Evolutionary conservation across 2,888 invertebrate genomes (phyloP).

Genomic region (Drosophila monieri): DNA sequence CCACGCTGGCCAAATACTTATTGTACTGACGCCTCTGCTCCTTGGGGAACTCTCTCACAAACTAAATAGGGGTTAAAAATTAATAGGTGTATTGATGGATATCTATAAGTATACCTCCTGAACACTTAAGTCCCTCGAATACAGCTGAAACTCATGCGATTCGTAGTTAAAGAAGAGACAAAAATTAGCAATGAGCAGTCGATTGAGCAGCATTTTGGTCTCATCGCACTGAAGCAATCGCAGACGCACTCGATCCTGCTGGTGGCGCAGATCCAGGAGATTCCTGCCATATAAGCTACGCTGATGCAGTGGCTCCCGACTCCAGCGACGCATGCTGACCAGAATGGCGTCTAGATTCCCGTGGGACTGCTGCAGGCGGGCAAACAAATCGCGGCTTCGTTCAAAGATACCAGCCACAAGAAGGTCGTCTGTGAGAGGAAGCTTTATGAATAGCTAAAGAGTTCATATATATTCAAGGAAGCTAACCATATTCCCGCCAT

Average conservation of each 20-base stretch:
- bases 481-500: conserved; percentile 92
- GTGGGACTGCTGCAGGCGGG: conserved; percentile 84
- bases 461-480: not conserved
- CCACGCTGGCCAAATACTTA: conserved; percentile 84
- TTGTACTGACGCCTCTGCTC: conserved; percentile 85
- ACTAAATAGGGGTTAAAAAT: conserved; percentile 50
- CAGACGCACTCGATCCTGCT: conserved; percentile 74
- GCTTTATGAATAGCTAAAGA: not conserved
- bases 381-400: conserved; percentile 66
- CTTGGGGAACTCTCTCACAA: conserved; percentile 75
- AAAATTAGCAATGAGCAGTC: conserved; percentile 80
- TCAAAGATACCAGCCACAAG: conserved; percentile 72
- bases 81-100: not conserved
- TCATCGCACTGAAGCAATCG: conserved; percentile 78
- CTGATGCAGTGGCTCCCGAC: conserved; percentile 89
- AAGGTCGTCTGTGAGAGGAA: conserved; percentile 55
- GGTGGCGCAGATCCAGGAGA: conserved; percentile 78
- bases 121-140: conserved; percentile 67
- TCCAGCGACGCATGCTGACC: conserved; percentile 88
- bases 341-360: conserved; percentile 87
- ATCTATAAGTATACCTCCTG: conserved; percentile 61
- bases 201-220: conserved; percentile 76
- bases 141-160: conserved; percentile 61
- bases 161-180: conserved; percentile 77
- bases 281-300: conserved; percentile 85